A percentile compares a stretch with the other conserved stretches of the same genome.
Conservation (phyloP, 2,888 invertebrate genomes). For the Lochmaea capreae region DNA sequence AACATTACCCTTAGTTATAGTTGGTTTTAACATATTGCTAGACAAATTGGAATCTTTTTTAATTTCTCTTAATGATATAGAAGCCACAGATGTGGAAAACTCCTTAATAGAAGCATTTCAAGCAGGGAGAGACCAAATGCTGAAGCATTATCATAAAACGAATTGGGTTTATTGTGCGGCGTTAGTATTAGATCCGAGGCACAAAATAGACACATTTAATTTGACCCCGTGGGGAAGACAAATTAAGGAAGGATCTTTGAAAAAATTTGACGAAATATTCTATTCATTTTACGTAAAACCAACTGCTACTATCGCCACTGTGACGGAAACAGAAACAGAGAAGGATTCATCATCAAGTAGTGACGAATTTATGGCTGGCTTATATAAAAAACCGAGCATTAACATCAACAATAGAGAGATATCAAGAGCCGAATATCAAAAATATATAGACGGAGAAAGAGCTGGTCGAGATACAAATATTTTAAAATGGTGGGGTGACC, state of each 20-base stretch:
- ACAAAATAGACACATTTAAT: slow-evolving; percentile 1
- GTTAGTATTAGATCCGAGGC: too few relatives aligned
- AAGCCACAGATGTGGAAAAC: slow-evolving; percentile 40
- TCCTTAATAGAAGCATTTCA: slow-evolving; percentile 43
- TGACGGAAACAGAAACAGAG: background rate
- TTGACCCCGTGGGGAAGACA: slow-evolving; percentile 42
- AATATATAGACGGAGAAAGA: background rate
- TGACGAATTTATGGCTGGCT: background rate
- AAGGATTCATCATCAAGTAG: background rate
- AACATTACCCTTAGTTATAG: slow-evolving; percentile 43
- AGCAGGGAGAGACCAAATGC: slow-evolving; percentile 43
- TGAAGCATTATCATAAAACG: too few relatives aligned
- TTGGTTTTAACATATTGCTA: slow-evolving; percentile 45
- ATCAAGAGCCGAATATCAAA: background rate
- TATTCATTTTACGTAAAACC: background rate
- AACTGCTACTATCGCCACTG: background rate
- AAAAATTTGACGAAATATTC: background rate
- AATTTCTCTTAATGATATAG: slow-evolving; percentile 35
- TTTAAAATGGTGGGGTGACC: background rate
- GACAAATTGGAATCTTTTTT: slow-evolving; percentile 40
- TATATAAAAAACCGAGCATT: background rate
- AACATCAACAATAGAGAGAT: background rate
- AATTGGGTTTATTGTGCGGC: too few relatives aligned
- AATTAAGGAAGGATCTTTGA: slow-evolving; percentile 1
- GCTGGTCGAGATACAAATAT: background rate